These are phyloP conservation scores for Tichodroma muraria DNA, from an alignment of 2,113 vertebrate species.

Conservation along the genomic window DNA sequence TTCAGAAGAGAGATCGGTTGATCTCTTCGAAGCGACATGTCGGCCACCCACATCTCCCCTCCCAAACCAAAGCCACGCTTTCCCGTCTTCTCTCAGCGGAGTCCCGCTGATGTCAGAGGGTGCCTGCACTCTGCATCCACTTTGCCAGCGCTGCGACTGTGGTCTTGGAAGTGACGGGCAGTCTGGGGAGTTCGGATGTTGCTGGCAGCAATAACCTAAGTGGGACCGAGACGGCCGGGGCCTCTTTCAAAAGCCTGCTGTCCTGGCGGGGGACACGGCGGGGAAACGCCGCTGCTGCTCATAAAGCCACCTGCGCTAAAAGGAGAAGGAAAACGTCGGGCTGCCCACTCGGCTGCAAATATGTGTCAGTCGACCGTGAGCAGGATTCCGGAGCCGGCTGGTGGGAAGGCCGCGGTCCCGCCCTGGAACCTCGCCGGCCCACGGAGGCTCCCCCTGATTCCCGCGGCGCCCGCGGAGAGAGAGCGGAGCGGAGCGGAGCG, in stretches of 20 bases:
- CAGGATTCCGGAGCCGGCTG: background rate
- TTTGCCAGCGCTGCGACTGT: background rate
- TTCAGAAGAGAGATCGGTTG: background rate
- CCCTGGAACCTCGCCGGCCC: too few relatives aligned
- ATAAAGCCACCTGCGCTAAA: rapidly evolving
- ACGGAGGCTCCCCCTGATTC: background rate
- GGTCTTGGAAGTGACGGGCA: background rate
- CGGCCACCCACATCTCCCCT: too few relatives aligned
- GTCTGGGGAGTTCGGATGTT: rapidly evolving
- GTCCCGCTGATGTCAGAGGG: rapidly evolving
- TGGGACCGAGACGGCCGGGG: too few relatives aligned
- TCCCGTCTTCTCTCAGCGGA: background rate
- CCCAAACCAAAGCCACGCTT: background rate
- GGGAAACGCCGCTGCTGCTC: background rate
- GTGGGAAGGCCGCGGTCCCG: background rate
- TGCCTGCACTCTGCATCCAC: background rate
- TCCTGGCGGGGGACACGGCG: rapidly evolving
- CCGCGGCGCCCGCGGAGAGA: background rate
- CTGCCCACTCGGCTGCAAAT: too few relatives aligned
- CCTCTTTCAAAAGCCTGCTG: background rate
- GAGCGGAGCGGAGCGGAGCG: too few relatives aligned
- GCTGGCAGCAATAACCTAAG: background rate
- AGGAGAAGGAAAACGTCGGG: too few relatives aligned
- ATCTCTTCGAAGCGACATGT: background rate
- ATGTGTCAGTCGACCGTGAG: rapidly evolving